A percentile compares a stretch with the other conserved stretches of the same genome.
Conservation (phyloP, 2,113 vertebrate species). For the Oplegnathus fasciatus region DNA sequence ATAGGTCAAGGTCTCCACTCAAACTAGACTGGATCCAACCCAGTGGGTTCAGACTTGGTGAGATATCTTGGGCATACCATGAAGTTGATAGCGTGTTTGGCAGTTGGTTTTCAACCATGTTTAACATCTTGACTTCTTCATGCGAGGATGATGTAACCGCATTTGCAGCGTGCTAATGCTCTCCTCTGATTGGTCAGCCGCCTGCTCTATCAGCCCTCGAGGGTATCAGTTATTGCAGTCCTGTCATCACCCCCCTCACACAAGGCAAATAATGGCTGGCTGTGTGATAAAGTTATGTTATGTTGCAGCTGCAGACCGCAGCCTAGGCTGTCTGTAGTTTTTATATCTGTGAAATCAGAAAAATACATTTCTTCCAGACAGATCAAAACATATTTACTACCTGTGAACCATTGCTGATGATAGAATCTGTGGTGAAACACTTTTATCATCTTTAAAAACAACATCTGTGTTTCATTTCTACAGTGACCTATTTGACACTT, state of each 20-base stretch:
- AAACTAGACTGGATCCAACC: not conserved
- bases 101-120: not conserved
- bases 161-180: not conserved
- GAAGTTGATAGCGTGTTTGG: not conserved
- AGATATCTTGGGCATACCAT: not conserved
- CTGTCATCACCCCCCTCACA: conserved; percentile 23
- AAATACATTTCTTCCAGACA: not conserved
- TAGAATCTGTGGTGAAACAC: not conserved
- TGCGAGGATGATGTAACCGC: not conserved
- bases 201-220: not conserved
- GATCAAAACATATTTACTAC: not conserved
- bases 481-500: conserved; percentile 9
- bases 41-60: too few species aligned
- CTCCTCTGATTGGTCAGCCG: not conserved
- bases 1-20: not conserved
- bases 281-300: not conserved
- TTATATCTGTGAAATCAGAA: not conserved
- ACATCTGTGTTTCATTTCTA: not conserved
- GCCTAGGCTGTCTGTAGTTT: not conserved
- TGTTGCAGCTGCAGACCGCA: not conserved
- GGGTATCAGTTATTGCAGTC: conserved; percentile 27
- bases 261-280: not conserved
- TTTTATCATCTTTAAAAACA: not conserved
- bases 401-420: not conserved
- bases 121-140: not conserved